Conservation (phyloP, 2,888 invertebrate genomes). For the Cheilosia scutellata region DNA sequence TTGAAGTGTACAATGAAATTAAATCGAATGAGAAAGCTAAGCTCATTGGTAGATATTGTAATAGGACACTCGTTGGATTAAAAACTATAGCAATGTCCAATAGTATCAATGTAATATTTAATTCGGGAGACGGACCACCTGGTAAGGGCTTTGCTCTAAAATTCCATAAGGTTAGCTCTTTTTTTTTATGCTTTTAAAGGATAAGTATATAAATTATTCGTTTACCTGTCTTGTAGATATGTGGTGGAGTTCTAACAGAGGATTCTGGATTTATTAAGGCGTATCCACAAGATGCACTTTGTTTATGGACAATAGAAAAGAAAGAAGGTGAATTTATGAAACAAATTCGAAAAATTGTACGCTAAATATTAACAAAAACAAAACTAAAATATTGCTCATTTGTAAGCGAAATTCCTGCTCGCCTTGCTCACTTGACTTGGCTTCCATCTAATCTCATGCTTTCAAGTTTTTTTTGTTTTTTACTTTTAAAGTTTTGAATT, state of each 20-base stretch:
- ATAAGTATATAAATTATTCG: neutral
- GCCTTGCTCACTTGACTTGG: too few relatives aligned
- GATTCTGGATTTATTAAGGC: conserved; percentile 78
- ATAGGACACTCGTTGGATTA: conserved; percentile 83
- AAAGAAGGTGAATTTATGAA: conserved; percentile 63
- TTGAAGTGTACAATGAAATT: conserved; percentile 83
- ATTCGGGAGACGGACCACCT: conserved; percentile 84
- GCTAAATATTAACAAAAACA: neutral
- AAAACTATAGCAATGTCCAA: conserved; percentile 85
- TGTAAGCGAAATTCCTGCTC: too few relatives aligned
- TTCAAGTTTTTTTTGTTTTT: too few relatives aligned
- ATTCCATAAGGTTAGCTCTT: conserved; percentile 74
- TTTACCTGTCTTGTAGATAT: conserved; percentile 52
- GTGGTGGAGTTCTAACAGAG: conserved; percentile 77
- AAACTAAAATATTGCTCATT: too few relatives aligned
- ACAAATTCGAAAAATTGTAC: neutral
- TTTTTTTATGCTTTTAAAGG: neutral
- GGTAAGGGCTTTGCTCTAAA: conserved; percentile 78
- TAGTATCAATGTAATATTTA: conserved; percentile 88
- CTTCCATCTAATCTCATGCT: too few relatives aligned
- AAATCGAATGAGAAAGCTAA: conserved; percentile 80
- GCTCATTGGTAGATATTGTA: conserved; percentile 86
- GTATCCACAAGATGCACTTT: conserved; percentile 76
- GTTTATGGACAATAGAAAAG: conserved; percentile 77
- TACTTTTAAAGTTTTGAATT: too few relatives aligned